Evolutionary conservation across 2,888 invertebrate species (phyloP), one percentile per base, ranked within the genome.

Genomic region (Drosophila robusta): DNA sequence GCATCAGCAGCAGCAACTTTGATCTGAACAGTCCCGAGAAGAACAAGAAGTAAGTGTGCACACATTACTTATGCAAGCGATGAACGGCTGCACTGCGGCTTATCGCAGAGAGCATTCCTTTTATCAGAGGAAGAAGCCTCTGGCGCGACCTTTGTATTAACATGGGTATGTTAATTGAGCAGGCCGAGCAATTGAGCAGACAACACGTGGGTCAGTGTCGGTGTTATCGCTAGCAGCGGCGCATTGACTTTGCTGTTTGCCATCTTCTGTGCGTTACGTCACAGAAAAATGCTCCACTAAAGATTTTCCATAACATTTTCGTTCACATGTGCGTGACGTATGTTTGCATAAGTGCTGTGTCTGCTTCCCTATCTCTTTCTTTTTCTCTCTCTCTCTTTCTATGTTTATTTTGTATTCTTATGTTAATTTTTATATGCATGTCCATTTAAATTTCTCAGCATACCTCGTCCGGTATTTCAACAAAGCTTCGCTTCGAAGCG

Each of bases 401-500:
- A 4, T 36, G 50, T 39, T 8, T 22, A 46, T 2, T 18, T 42
- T 41, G 4, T 39, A 29, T 52, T 58, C 14, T 22, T 49, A 55
- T 61, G 52, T 52, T 60, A 51, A 78, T 57, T 22, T 46, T 11
- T 12, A 34, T 34, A 12, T 34, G 34, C 12, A 46, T 46, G 56
- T 18, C 14, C 64, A 56, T 86, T 92, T 92, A 2, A n/a, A 42
- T 94, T 56, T 69, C 55, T 16, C 93, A 96, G 96, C 91, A 95
- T 95, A 92, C 96, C 97, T 54, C 96, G 96, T 91, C 97, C 96
- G 81, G 95, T 96, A 82, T 97, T 97, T 92, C 95, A 97, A 80
- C 68, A 91, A 89, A 78, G 87, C 49, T 87, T 78, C 44, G 74
- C 89, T 14, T 77, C 85, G 16, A 92, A 91, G 67, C 79, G 90